Evolutionary conservation across 2,113 vertebrate genomes (phyloP).

Genomic region (Cheilinus undulatus): DNA sequence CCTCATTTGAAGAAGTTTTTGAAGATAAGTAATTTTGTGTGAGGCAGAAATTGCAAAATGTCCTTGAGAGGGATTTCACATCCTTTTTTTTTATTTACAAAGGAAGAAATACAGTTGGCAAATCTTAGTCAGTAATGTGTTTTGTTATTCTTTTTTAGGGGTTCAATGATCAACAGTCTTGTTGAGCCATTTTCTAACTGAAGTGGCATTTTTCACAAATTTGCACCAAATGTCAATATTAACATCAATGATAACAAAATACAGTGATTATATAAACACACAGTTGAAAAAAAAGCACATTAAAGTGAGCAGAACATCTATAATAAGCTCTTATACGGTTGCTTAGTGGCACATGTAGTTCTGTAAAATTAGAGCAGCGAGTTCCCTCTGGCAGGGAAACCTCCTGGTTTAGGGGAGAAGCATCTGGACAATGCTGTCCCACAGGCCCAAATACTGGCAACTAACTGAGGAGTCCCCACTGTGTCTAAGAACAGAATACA

Average conservation of each 20-base stretch:
- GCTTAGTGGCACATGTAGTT: slow-evolving; percentile 67
- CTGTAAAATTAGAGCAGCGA: slow-evolving; percentile 78
- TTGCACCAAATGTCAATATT: neutral
- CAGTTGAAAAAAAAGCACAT: neutral
- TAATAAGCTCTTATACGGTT: slow-evolving; percentile 26
- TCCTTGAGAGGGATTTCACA: too few relatives aligned
- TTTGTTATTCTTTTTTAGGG: too few relatives aligned
- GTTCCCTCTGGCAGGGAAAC: slow-evolving; percentile 72
- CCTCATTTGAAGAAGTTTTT: too few relatives aligned
- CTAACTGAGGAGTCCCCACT: slow-evolving; percentile 54
- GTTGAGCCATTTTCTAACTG: neutral
- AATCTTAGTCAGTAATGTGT: neutral
- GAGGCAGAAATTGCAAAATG: too few relatives aligned
- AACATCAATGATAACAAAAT: neutral
- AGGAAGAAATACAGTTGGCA: too few relatives aligned
- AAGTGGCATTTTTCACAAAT: neutral
- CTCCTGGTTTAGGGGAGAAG: slow-evolving; percentile 72
- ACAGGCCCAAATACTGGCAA: slow-evolving; percentile 73
- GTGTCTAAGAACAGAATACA: slow-evolving; percentile 68
- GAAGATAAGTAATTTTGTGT: too few relatives aligned
- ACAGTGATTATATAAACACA: neutral
- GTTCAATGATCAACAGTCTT: too few relatives aligned
- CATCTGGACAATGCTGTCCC: slow-evolving; percentile 85
- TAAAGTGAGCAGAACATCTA: neutral
- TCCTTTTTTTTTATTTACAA: too few relatives aligned